A percentile compares a stretch with the other conserved stretches of the same genome.
Conservation (phyloP, 2,797 vertebrate species). For the Anisognathus igniventris region DNA sequence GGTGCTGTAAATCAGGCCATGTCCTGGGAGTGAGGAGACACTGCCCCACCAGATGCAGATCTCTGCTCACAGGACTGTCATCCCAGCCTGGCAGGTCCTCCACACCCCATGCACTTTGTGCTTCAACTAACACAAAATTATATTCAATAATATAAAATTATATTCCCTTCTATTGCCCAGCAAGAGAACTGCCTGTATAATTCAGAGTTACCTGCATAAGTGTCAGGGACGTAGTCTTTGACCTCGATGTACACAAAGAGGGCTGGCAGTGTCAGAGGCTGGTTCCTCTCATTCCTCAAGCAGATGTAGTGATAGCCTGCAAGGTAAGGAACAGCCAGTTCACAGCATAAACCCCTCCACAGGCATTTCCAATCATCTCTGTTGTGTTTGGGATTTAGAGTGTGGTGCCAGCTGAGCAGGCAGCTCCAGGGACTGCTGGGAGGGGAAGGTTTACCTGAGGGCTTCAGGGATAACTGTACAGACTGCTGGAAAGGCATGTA, state of each 20-base stretch:
- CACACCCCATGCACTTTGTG: not conserved
- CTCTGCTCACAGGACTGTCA: not conserved
- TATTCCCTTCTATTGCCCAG: not conserved
- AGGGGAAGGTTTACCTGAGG: not conserved
- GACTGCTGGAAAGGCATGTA: not conserved
- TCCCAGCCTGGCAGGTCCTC: not conserved
- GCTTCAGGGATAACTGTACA: not conserved
- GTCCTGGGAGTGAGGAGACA: not conserved
- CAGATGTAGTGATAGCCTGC: constrained; percentile 95
- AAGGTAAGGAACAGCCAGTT: not conserved
- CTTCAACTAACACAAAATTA: not conserved
- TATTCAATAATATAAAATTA: no score
- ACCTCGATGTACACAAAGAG: constrained; percentile 96
- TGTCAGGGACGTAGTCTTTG: constrained; percentile 97
- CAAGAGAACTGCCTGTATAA: not conserved
- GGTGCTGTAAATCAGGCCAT: not conserved
- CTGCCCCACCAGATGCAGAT: not conserved
- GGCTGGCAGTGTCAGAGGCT: constrained; percentile 87
- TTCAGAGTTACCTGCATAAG: constrained; percentile 85
- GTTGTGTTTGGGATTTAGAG: not conserved
- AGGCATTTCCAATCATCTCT: not conserved
- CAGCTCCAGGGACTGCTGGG: not conserved
- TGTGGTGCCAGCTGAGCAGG: not conserved
- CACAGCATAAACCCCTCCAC: not conserved
- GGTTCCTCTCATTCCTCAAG: constrained; percentile 95